Evolutionary conservation across 2,888 invertebrate genomes (phyloP), one percentile per base, ranked within the genome.

Genomic region (Hemicrepidius hirtus): DNA sequence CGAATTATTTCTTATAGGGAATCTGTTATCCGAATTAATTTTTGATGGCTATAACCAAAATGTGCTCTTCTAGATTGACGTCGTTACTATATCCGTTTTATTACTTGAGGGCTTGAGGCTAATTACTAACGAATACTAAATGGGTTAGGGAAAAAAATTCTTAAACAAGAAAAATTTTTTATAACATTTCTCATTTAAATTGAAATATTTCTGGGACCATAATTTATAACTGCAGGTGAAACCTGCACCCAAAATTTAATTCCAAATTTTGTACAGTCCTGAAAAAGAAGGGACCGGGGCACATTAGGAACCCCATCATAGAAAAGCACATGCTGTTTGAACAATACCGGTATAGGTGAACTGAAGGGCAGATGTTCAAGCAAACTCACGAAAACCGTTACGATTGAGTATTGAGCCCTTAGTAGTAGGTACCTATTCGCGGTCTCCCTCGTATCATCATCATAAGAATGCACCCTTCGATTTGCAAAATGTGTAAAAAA

Each of bases 311-410:
- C 72, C 76, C 74, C 72, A 74, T 74, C 71, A 68, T 64, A 67
- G 67, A 70, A 63, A 74, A 68, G 75, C 77, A 74, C 74, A 71
- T 65, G 74, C 63, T 76, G 67, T 77, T 77, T 77, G 77, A 77
- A 77, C 77, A 77, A 77, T 77, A 75, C 77, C 68, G 68, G 76
- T 69, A 74, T 77, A 76, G 71, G 68, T 68, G 68, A 71, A 57
- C 55, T 32, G 66, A 68, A 73, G 78, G 78, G 73, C 78, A 79
- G 79, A 79, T 79, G 79, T 79, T 75, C 77, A 74, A 74, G 72
- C 71, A 55, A 77, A 71, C 63, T 74, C 60, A 69, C 59, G 70
- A 77, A 78, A 78, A 78, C 78, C 78, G 78, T 78, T 78, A 78
- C 70, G 73, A 57, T 40, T 55, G 32, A 65, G 20, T 28, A 46